A percentile compares a stretch with the other conserved stretches of the same genome.
These are phyloP conservation scores for Tubulanus polymorphus DNA, from an alignment of 2,888 invertebrate genomes.

Conservation along the genomic window DNA sequence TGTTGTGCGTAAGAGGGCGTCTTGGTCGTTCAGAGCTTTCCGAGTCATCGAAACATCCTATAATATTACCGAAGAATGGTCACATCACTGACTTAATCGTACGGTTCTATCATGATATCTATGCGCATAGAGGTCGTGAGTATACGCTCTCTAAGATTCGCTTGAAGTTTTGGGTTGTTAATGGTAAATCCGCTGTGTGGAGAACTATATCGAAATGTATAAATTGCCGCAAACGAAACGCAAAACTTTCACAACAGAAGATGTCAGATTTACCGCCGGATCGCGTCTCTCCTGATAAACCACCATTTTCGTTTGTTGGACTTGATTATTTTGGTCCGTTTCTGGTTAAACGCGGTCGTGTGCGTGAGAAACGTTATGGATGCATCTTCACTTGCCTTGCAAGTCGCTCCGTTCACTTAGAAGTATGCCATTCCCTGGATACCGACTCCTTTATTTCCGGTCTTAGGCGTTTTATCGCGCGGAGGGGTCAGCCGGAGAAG, in stretches of 20 bases:
- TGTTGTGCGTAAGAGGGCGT: constrained; percentile 3
- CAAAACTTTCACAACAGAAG: not conserved
- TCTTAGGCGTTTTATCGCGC: constrained; percentile 1
- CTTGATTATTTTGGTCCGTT: constrained; percentile 14
- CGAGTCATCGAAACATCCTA: not conserved
- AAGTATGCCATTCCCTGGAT: constrained; percentile 2
- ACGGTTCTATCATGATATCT: not conserved
- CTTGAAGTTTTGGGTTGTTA: constrained; percentile 6
- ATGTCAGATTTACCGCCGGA: constrained; percentile 11
- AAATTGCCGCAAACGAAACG: constrained; percentile 6
- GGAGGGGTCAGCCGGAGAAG: constrained; percentile 4
- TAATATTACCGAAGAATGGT: constrained; percentile 4
- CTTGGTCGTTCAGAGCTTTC: not conserved
- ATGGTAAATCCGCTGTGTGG: not conserved
- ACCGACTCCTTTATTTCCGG: constrained; percentile 10
- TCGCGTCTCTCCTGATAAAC: not conserved
- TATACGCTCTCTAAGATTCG: constrained; percentile 4
- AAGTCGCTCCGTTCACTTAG: constrained; percentile 9
- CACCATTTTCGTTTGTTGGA: constrained; percentile 4
- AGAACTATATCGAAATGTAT: not conserved
- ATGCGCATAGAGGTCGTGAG: constrained; percentile 6
- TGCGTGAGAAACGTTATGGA: constrained; percentile 8
- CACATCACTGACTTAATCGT: constrained; percentile 1
- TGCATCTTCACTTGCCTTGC: constrained; percentile 14
- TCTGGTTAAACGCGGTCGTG: constrained; percentile 1